These are phyloP conservation scores for Neopipo cinnamomea DNA, from an alignment of 2,113 vertebrate genomes.

Conservation along the genomic window DNA sequence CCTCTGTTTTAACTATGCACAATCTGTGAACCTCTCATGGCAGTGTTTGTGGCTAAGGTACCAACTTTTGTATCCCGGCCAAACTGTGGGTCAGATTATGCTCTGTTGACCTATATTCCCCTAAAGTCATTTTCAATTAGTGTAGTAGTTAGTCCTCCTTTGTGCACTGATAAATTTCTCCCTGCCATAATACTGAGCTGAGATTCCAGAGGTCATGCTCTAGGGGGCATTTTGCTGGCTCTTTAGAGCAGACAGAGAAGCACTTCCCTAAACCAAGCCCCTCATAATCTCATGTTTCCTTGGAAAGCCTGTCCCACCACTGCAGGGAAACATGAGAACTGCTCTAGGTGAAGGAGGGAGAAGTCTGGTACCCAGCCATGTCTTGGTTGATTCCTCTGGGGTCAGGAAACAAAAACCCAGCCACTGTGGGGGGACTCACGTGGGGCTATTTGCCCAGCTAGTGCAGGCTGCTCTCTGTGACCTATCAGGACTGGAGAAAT, in stretches of 20 bases:
- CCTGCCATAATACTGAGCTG: not conserved
- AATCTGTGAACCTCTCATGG: not conserved
- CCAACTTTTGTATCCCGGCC: not conserved
- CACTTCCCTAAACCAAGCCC: not conserved
- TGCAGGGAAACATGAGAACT: not conserved
- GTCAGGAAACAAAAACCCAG: not conserved
- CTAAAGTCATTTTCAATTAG: not conserved
- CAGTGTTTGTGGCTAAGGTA: not conserved
- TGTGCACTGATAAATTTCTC: not conserved
- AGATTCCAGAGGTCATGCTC: not conserved
- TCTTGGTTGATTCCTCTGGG: not conserved
- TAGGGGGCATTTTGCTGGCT: not conserved
- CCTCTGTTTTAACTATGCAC: not conserved
- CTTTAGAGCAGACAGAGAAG: not conserved
- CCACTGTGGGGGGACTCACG: not conserved
- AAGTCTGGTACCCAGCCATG: not conserved
- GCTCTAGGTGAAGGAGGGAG: rapidly evolving
- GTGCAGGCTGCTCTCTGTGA: not conserved
- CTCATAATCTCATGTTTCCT: not conserved
- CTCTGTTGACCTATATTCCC: conserved; percentile 15
- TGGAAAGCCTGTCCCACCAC: not conserved
- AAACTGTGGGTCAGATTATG: not conserved
- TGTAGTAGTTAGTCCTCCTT: not conserved
- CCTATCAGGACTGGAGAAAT: not conserved
- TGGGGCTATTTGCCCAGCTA: not conserved